phyloP scores from a whole-genome alignment of 2,888 invertebrate species.

The Patella pellucida region DNA sequence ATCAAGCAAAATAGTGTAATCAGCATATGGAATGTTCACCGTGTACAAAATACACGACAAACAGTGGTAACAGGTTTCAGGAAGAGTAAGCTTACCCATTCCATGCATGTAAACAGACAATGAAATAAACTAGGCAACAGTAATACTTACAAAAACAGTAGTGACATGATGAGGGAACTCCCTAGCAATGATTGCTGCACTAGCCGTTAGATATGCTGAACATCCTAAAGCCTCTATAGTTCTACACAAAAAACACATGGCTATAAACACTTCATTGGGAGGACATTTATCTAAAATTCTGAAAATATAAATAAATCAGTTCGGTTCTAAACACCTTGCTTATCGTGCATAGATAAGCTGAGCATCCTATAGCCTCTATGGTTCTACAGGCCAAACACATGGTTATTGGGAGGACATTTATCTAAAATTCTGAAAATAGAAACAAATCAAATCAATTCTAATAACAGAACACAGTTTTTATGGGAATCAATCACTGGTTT shows the following conservation, averaged over 20 bases:
- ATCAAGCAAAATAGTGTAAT: no score
- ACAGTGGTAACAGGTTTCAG: no score
- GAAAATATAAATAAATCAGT: constrained; percentile 18
- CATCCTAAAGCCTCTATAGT: constrained; percentile 82
- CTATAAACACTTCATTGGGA: constrained; percentile 77
- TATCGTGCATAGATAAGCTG: constrained; percentile 54
- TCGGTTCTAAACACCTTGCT: no score
- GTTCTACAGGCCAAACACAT: constrained; percentile 82
- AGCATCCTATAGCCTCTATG: constrained; percentile 80
- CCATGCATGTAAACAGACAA: no score
- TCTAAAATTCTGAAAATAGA: constrained; percentile 76
- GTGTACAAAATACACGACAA: no score
- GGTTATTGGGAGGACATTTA: constrained; percentile 76
- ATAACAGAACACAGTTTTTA: no score
- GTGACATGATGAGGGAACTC: constrained; percentile 83
- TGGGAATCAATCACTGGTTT: no score
- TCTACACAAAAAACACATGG: constrained; percentile 80
- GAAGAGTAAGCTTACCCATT: no score
- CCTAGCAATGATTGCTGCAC: constrained; percentile 84
- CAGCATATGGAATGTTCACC: no score
- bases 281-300: constrained; percentile 79
- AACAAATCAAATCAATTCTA: neutral
- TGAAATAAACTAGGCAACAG: no score
- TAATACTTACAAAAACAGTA: constrained; percentile 78
- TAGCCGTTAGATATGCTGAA: constrained; percentile 82